Percentiles rank a stretch among this genome's conserved stretches.
Evolutionary conservation across 2,113 vertebrate species (phyloP).

Genomic region (Pontoporia blainvillei): DNA sequence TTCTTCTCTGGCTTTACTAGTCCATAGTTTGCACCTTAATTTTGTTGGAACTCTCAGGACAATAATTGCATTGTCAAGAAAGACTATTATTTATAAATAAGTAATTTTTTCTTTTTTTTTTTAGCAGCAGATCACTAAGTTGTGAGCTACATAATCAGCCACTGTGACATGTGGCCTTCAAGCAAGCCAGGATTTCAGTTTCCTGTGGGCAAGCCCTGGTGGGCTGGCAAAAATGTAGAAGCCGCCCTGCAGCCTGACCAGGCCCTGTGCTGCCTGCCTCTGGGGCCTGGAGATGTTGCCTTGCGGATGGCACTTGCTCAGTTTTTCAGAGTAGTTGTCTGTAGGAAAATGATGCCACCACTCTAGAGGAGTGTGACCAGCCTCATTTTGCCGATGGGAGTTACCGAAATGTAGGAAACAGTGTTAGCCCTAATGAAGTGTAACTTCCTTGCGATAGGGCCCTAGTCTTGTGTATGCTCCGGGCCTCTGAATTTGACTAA

Average conservation of each 20-base stretch:
- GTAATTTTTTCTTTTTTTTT: background rate
- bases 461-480: background rate
- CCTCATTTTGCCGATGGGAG: background rate
- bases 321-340: background rate
- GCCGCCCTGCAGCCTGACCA: background rate
- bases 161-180: background rate
- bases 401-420: background rate
- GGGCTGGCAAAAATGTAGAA: background rate
- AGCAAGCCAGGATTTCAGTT: background rate
- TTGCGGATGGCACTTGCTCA: background rate
- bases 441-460: background rate
- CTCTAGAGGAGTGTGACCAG: background rate
- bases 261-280: background rate
- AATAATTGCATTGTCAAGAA: slow-evolving; percentile 32
- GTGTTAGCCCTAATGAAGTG: background rate
- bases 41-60: slow-evolving; percentile 9
- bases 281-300: background rate
- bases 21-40: slow-evolving; percentile 9
- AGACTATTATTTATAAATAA: slow-evolving; percentile 25
- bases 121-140: background rate
- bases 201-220: background rate
- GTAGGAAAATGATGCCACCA: background rate
- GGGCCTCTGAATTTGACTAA: background rate
- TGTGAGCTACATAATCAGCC: background rate
- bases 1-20: background rate